Evolutionary conservation across 2,113 vertebrate genomes (phyloP).

Genomic region (Oreamnos americanus): DNA sequence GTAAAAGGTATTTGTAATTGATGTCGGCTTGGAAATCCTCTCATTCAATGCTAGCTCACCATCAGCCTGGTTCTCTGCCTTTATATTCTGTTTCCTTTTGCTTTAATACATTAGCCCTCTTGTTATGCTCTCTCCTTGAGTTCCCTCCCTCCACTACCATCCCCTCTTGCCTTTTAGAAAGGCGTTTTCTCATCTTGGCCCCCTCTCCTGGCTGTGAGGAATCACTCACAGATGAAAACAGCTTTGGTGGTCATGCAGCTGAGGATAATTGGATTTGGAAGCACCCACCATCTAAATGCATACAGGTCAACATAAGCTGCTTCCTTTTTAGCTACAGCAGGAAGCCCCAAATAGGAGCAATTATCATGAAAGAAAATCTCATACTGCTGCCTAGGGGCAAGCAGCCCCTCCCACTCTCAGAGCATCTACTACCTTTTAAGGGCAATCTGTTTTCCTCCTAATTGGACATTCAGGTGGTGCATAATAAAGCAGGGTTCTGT

Average conservation of each 20-base stretch:
- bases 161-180: background rate
- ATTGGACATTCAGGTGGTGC: background rate
- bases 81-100: background rate
- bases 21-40: slow-evolving; percentile 23
- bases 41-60: slow-evolving; percentile 36
- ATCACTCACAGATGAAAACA: slow-evolving; percentile 16
- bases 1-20: slow-evolving; percentile 11
- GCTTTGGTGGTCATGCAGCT: background rate
- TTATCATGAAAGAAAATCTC: background rate
- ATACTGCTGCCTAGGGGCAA: background rate
- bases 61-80: background rate
- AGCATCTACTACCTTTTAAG: background rate
- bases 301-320: background rate
- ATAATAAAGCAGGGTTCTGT: background rate
- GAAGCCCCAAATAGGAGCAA: background rate
- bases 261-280: slow-evolving; percentile 30
- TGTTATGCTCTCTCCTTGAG: background rate
- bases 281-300: slow-evolving; percentile 22
- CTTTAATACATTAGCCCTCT: background rate
- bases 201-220: background rate
- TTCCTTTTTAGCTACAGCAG: background rate
- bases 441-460: background rate
- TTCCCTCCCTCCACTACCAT: background rate
- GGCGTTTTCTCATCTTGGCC: background rate
- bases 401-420: background rate